Conservation (phyloP, 2,888 invertebrate species). For the Leucophora obtusa region DNA sequence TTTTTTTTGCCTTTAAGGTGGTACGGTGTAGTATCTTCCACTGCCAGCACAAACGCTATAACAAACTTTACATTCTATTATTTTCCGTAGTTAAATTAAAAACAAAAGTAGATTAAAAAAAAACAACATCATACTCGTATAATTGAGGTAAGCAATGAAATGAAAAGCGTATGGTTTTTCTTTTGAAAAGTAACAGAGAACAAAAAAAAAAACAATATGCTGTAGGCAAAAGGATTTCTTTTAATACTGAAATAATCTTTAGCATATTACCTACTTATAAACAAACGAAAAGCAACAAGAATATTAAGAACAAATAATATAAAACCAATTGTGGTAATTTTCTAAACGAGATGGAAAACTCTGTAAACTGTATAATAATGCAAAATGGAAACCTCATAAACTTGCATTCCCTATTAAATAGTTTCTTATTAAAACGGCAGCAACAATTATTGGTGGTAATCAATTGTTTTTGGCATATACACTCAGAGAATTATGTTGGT, state of each 20-base stretch:
- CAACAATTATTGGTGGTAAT: not conserved
- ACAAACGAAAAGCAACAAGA: slow-evolving; percentile 19
- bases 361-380: not conserved
- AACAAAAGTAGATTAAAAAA: slow-evolving; percentile 4
- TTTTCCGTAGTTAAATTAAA: not conserved
- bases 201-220: slow-evolving; percentile 1
- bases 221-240: slow-evolving; percentile 30
- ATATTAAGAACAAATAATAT: not conserved
- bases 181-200: not conserved
- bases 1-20: too few relatives aligned
- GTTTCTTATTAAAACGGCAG: not conserved
- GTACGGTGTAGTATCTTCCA: too few relatives aligned
- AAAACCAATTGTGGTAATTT: slow-evolving; percentile 4
- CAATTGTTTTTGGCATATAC: not conserved
- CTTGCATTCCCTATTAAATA: not conserved
- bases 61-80: not conserved
- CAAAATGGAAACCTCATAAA: slow-evolving; percentile 1
- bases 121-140: slow-evolving; percentile 17
- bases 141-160: slow-evolving; percentile 38
- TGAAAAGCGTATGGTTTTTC: slow-evolving; percentile 1
- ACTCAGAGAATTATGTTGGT: too few relatives aligned
- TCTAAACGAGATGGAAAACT: not conserved
- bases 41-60: not conserved
- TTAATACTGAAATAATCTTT: slow-evolving; percentile 32
- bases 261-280: slow-evolving; percentile 34